phyloP scores from a whole-genome alignment of 2,797 vertebrate species.

The Anniella stebbinsi region DNA sequence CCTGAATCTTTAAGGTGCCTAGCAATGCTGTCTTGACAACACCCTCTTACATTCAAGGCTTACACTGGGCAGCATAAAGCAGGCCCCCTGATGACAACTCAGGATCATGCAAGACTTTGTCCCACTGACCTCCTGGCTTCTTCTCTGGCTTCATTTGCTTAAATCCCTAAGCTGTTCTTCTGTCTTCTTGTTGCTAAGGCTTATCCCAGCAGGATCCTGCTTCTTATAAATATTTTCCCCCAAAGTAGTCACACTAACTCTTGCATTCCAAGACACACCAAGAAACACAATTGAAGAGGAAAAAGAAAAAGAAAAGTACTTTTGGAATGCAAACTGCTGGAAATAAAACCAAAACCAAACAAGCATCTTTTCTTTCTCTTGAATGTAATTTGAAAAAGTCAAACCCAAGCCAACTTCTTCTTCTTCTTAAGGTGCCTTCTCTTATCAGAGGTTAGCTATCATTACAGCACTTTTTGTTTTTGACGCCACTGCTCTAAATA shows the following conservation, averaged over 20 bases:
- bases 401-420: background rate
- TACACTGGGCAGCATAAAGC: background rate
- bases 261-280: background rate
- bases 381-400: background rate
- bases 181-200: constrained; percentile 22
- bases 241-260: background rate
- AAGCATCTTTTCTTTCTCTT: background rate
- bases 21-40: background rate
- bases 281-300: background rate
- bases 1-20: too few species aligned
- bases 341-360: background rate
- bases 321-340: background rate
- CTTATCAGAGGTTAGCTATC: too few species aligned
- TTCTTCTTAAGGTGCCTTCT: too few species aligned
- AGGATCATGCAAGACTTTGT: background rate
- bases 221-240: constrained; percentile 6
- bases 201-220: constrained; percentile 29
- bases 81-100: background rate
- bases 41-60: background rate
- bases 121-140: background rate
- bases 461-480: too few species aligned
- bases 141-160: constrained; percentile 6
- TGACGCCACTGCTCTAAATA: too few species aligned
- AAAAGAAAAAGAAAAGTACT: background rate
- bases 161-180: constrained; percentile 2